Percentiles rank a stretch among this genome's conserved stretches.
Evolutionary conservation across 2,888 invertebrate species (phyloP).

Genomic region (Tryphoninae sp.): DNA sequence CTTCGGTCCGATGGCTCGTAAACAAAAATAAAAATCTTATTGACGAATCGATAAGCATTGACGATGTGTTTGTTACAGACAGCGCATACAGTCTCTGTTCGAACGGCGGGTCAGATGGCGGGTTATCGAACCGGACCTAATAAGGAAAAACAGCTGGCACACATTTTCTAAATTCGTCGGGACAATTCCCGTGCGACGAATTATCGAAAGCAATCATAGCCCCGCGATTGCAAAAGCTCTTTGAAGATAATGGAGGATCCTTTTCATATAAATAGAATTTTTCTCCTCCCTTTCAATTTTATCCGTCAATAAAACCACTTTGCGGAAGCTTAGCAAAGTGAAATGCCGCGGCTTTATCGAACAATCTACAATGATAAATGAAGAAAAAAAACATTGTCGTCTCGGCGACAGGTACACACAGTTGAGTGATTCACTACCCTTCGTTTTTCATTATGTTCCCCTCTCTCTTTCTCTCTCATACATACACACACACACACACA

Average conservation of each 20-base stretch:
- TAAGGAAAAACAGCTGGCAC: not conserved
- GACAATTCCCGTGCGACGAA: not conserved
- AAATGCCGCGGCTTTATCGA: slow-evolving; percentile 36
- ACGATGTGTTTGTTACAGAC: slow-evolving; percentile 1
- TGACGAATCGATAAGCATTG: not conserved
- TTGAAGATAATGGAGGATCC: slow-evolving; percentile 3
- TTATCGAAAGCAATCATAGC: slow-evolving; percentile 15
- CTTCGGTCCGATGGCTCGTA: not conserved
- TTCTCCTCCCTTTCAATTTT: not conserved
- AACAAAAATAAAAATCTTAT: not conserved
- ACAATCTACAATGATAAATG: not conserved
- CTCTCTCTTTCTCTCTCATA: slow-evolving; percentile 10
- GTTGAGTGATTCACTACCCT: slow-evolving; percentile 29
- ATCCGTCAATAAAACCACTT: slow-evolving; percentile 4
- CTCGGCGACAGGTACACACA: slow-evolving; percentile 4
- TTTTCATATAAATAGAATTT: slow-evolving; percentile 6
- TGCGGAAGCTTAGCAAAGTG: slow-evolving; percentile 26
- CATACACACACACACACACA: not conserved
- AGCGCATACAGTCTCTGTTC: not conserved
- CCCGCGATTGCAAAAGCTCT: slow-evolving; percentile 12
- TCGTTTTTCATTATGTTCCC: slow-evolving; percentile 7
- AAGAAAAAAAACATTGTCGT: slow-evolving; percentile 18
- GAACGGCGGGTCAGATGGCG: slow-evolving; percentile 27
- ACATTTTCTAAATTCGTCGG: not conserved
- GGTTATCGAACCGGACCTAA: slow-evolving; percentile 31